Evolutionary conservation across 2,797 vertebrate species (phyloP), one percentile per base, ranked within the genome.

Genomic region (Clarias pachynema): DNA sequence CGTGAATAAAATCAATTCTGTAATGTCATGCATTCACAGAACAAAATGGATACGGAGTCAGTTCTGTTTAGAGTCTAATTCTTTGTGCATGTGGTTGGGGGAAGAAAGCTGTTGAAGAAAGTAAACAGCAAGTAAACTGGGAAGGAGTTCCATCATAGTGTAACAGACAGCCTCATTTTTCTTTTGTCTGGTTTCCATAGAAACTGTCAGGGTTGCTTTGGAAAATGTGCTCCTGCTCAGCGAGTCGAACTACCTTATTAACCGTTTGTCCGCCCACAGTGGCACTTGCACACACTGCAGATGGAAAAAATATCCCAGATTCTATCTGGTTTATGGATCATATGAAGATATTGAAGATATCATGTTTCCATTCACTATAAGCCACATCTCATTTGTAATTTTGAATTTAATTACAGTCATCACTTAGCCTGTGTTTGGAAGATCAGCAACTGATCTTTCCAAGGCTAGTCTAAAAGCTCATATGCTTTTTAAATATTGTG

Each of bases 101-200:
- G 44, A 86, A 86, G 79, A 29, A 59, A 40, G 26, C 69, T 37
- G 49, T 59, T 69, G 29, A n/a, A 69, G 4, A 75, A 62, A 24
- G 53, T 26, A 34, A 57, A 53, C 18, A 16, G 49, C 6, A 56
- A 65, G 24, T 63, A 26, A 73, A 66, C 60, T 37, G 20, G 83
- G 74, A 1, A 89, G 3, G 89, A 88, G 2, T 66, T 80, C 53
- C 79, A 66, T 65, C 40, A 65, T 66, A 65, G 26, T 66, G 62
- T 9, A 91, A 92, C 92, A 91, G 92, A 94, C 92, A 53, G 86
- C 87, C 91, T 91, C 88, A 84, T 94, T 95, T 94, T 91, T 92
- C 75, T 91, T 84, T 89, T 92, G 89, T 91, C 92, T 88, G 79
- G 93, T 94, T 95, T 89, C 91, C 77, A 34, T 89, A 89, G 94